phyloP scores from a whole-genome alignment of 1,140 invertebrate species.

The Probaryconus sp. region DNA sequence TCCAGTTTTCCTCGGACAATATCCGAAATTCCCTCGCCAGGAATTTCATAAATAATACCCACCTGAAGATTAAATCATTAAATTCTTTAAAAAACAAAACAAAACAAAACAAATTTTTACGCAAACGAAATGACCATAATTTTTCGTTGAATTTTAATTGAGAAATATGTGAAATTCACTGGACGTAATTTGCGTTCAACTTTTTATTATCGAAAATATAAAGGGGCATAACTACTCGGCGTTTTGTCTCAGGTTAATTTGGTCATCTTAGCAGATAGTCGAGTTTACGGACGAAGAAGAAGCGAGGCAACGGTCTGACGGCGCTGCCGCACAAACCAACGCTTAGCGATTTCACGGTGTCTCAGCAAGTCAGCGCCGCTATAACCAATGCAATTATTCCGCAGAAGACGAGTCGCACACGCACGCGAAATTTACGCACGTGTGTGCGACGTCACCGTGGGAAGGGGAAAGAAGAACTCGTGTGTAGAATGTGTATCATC shows the following conservation, averaged over 20 bases:
- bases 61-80: no score
- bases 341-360: slow-evolving; percentile 61
- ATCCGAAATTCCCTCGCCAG: no score
- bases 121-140: no score
- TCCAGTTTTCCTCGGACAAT: no score
- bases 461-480: slow-evolving; percentile 29
- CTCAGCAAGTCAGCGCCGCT: slow-evolving; percentile 59
- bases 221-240: background rate
- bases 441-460: slow-evolving; percentile 27
- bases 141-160: no score
- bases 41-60: no score
- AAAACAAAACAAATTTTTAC: no score
- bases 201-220: slow-evolving; percentile 14
- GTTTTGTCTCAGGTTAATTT: slow-evolving; percentile 32
- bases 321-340: slow-evolving; percentile 32
- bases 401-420: slow-evolving; percentile 32
- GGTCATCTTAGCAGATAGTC: slow-evolving; percentile 46
- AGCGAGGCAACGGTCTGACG: slow-evolving; percentile 28
- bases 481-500: slow-evolving; percentile 35
- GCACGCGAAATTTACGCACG: slow-evolving; percentile 34
- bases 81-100: no score
- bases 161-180: no score
- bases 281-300: slow-evolving; percentile 27
- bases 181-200: slow-evolving; percentile 1
- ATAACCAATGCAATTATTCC: slow-evolving; percentile 60